These are phyloP conservation scores for Cyanistes caeruleus DNA, from an alignment of 2,113 vertebrate species.

Conservation along the genomic window DNA sequence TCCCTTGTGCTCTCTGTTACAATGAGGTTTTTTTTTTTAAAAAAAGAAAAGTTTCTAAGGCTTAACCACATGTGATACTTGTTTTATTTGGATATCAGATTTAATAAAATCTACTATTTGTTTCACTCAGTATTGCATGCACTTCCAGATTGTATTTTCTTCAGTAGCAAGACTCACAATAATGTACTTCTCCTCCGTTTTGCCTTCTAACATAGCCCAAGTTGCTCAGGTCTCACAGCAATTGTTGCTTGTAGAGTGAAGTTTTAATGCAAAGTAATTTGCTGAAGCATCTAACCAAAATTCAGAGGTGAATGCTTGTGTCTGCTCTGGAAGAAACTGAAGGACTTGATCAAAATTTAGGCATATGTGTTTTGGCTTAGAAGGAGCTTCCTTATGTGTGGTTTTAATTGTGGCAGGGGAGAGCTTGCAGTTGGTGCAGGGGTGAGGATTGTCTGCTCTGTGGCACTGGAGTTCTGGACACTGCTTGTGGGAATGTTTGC, in stretches of 20 bases:
- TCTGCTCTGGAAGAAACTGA: not conserved
- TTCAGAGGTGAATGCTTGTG: not conserved
- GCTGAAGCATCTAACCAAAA: not conserved
- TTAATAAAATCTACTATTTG: constrained; percentile 1
- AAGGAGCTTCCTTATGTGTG: fast-evolving
- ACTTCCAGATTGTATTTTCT: not conserved
- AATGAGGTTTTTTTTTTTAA: not conserved
- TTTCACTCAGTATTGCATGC: not conserved
- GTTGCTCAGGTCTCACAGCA: not conserved
- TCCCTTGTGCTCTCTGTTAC: not conserved
- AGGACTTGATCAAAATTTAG: not conserved
- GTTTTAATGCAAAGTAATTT: not conserved
- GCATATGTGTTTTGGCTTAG: not conserved
- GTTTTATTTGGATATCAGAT: constrained; percentile 26
- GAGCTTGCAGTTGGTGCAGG: not conserved
- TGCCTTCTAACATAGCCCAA: not conserved
- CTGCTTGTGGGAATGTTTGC: not conserved
- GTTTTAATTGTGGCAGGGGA: not conserved
- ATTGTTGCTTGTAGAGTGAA: not conserved
- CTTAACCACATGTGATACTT: constrained; percentile 6
- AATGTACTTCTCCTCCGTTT: not conserved
- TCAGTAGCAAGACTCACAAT: not conserved
- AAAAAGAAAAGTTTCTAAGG: not conserved
- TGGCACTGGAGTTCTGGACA: not conserved
- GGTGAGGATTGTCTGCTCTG: not conserved